These are phyloP conservation scores for Augochlora pura DNA, from an alignment of 1,140 invertebrate species.

Conservation along the genomic window DNA sequence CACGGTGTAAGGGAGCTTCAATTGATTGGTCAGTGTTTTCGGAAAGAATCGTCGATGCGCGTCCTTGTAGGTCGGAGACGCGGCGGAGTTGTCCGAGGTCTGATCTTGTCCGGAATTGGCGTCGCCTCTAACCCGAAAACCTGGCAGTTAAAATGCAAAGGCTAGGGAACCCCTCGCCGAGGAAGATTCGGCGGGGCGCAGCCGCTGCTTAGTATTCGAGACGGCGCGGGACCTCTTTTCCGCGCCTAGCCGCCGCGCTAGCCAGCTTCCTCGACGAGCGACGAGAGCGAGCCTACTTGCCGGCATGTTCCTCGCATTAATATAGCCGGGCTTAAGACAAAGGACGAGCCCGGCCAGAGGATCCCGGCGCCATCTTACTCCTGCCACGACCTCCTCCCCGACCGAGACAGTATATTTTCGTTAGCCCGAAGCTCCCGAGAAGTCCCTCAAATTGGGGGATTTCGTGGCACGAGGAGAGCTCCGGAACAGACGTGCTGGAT, in stretches of 20 bases:
- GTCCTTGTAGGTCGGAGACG: no score
- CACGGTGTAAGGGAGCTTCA: no score
- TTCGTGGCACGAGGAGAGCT: slow-evolving; percentile 39
- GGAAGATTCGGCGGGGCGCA: slow-evolving; percentile 70
- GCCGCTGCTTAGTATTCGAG: slow-evolving; percentile 77
- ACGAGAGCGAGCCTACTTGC: slow-evolving; percentile 35
- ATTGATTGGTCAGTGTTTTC: no score
- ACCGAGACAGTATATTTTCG: slow-evolving; percentile 77
- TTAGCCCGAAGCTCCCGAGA: slow-evolving; percentile 75
- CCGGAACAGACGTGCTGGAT: slow-evolving; percentile 42
- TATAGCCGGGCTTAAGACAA: slow-evolving; percentile 80
- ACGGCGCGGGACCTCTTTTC: slow-evolving; percentile 69
- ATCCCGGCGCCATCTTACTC: slow-evolving; percentile 12
- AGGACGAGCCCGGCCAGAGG: slow-evolving; percentile 71
- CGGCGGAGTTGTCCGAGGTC: no score
- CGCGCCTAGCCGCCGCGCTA: slow-evolving; percentile 42
- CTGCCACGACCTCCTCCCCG: slow-evolving; percentile 5
- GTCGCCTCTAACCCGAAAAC: not conserved
- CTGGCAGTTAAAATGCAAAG: slow-evolving; percentile 79
- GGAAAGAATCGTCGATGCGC: no score
- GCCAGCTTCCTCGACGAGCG: not conserved
- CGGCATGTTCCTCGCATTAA: slow-evolving; percentile 80
- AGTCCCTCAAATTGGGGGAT: slow-evolving; percentile 78
- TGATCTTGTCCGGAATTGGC: no score
- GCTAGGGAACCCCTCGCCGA: slow-evolving; percentile 47